A percentile compares a stretch with the other conserved stretches of the same genome.
These are phyloP conservation scores for Bombus sylvicola DNA, from an alignment of 1,140 invertebrate species.

Conservation along the genomic window DNA sequence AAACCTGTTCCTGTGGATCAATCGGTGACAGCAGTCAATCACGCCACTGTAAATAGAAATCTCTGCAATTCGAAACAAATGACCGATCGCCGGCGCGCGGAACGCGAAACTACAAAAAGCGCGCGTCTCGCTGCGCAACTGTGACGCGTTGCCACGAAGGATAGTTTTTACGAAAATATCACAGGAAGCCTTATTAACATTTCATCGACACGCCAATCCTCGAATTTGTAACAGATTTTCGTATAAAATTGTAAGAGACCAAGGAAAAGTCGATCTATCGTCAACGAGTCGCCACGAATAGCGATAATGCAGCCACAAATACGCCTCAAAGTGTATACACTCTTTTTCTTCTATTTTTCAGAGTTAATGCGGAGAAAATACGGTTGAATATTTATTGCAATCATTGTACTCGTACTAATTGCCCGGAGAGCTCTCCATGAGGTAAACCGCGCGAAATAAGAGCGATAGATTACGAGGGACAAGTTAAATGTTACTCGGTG, in stretches of 20 bases:
- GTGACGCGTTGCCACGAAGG: not conserved
- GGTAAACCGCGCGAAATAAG: constrained; percentile 13
- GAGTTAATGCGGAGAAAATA: not conserved
- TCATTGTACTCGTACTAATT: constrained; percentile 8
- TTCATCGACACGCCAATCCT: not conserved
- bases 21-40: constrained; percentile 24
- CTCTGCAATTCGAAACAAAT: constrained; percentile 2
- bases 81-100: not conserved
- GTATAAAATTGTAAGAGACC: not conserved
- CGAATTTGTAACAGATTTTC: not conserved
- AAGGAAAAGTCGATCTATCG: no score
- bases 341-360: not conserved
- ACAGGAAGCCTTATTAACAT: not conserved
- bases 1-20: not conserved
- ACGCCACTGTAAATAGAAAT: constrained; percentile 30
- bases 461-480: constrained; percentile 3
- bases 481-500: not conserved
- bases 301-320: not conserved
- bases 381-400: constrained; percentile 6
- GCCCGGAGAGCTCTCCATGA: not conserved
- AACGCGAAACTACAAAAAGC: constrained; percentile 14
- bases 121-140: not conserved
- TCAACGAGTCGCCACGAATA: not conserved
- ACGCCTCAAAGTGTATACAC: not conserved
- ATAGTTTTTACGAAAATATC: not conserved